phyloP scores from a whole-genome alignment of 2,113 vertebrate species.

The Colistium nudipinnis region DNA sequence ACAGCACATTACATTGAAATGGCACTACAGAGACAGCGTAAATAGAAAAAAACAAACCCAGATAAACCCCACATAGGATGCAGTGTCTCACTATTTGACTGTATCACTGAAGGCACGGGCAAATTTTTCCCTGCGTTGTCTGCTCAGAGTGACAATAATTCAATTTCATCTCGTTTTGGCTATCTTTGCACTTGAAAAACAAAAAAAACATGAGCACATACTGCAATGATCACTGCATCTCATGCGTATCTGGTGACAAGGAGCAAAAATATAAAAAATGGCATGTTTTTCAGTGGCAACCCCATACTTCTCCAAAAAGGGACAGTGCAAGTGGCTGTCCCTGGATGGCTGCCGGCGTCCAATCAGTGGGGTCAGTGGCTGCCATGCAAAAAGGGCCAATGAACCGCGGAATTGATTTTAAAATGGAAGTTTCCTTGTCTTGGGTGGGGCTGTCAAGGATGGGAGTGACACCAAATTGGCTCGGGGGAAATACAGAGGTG shows the following conservation, averaged over 20 bases:
- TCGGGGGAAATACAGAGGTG: conserved; percentile 95
- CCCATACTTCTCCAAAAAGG: conserved; percentile 91
- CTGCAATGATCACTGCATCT: conserved; percentile 96
- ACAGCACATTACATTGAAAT: conserved; percentile 99
- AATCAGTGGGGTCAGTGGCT: conserved; percentile 72
- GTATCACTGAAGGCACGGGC: conserved; percentile 70
- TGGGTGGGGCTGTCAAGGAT: conserved; percentile 82
- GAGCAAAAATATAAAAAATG: conserved; percentile 99
- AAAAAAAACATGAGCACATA: conserved; percentile 79
- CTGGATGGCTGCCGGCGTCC: conserved; percentile 73
- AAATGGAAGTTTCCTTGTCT: conserved; percentile 74
- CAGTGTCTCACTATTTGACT: conserved; percentile 85
- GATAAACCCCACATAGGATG: conserved; percentile 99
- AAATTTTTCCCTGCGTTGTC: conserved; percentile 72
- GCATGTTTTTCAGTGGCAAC: conserved; percentile 99
- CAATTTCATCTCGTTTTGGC: conserved; percentile 61
- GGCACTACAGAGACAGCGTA: conserved; percentile 99
- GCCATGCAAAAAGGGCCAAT: conserved; percentile 74
- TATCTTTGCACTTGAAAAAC: conserved; percentile 71
- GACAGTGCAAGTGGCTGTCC: conserved; percentile 67
- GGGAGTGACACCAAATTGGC: conserved; percentile 80
- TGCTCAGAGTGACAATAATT: conserved; percentile 69
- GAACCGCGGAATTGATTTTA: conserved; percentile 58
- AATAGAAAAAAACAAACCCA: conserved; percentile 97
- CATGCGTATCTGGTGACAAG: conserved; percentile 99